Evolutionary conservation across 1,140 invertebrate species (phyloP).

Genomic region (Temnothorax curvispinosus): DNA sequence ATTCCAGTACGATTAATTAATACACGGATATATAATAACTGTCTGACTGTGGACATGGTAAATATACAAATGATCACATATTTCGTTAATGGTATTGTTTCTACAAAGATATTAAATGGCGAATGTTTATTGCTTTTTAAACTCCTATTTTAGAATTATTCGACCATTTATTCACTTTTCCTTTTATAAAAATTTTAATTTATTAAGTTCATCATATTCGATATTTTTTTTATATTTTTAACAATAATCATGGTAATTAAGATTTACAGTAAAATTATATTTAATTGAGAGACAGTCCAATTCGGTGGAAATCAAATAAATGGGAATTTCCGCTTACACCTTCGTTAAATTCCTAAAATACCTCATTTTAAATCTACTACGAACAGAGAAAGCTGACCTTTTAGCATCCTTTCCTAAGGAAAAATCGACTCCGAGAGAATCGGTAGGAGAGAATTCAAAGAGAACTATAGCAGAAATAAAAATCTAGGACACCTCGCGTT

Average conservation of each 20-base stretch:
- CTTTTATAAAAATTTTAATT: neutral
- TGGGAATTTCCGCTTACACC: neutral
- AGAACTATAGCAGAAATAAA: neutral
- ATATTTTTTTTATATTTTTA: neutral
- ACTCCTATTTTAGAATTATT: neutral
- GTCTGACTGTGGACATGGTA: neutral
- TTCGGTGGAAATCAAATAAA: neutral
- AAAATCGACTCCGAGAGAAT: neutral
- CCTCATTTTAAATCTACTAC: neutral
- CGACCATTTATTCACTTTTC: neutral
- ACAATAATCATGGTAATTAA: neutral
- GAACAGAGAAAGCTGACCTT: neutral
- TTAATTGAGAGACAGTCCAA: neutral
- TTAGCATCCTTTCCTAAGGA: neutral
- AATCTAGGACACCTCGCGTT: neutral
- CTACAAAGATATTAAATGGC: neutral
- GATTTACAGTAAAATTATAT: neutral
- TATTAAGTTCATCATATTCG: neutral
- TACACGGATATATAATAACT: neutral
- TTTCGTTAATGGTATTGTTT: neutral
- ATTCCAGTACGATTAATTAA: neutral
- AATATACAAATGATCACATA: neutral
- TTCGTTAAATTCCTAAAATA: neutral
- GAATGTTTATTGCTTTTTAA: neutral
- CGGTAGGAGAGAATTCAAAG: neutral